Percentiles rank a stretch among this genome's conserved stretches.
Evolutionary conservation across 2,797 vertebrate species (phyloP).

Genomic region (Etheostoma nigrum): DNA sequence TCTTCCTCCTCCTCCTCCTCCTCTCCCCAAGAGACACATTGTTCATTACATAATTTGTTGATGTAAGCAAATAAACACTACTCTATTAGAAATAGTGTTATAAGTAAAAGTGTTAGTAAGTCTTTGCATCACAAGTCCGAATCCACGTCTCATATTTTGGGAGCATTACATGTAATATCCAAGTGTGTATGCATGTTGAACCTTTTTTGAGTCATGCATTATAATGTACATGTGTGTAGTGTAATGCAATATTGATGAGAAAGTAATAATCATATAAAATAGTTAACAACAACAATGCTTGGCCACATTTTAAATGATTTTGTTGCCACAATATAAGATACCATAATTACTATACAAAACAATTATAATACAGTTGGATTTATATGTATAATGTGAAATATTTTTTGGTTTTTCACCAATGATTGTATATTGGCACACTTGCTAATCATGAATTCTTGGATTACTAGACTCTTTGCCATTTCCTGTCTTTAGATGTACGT

Average conservation of each 20-base stretch:
- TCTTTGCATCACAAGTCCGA: background rate
- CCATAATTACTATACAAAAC: background rate
- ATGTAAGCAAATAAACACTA: conserved; percentile 30
- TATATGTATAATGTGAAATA: background rate
- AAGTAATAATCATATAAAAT: background rate
- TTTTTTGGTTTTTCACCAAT: background rate
- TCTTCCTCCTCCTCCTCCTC: conserved; percentile 35
- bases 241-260: background rate
- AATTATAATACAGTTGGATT: background rate
- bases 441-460: conserved; percentile 3
- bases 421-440: background rate
- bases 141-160: background rate
- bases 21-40: conserved; percentile 27
- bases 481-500: conserved; percentile 4
- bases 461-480: background rate
- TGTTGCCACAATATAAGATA: background rate
- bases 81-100: background rate
- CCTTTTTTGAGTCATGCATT: background rate
- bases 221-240: background rate
- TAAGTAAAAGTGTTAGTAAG: background rate
- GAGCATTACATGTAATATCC: background rate
- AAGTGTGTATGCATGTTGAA: background rate
- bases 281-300: background rate
- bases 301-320: background rate
- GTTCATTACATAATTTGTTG: conserved; percentile 52